These are phyloP conservation scores for Aphis gossypii DNA, from an alignment of 1,140 invertebrate genomes.

Conservation along the genomic window DNA sequence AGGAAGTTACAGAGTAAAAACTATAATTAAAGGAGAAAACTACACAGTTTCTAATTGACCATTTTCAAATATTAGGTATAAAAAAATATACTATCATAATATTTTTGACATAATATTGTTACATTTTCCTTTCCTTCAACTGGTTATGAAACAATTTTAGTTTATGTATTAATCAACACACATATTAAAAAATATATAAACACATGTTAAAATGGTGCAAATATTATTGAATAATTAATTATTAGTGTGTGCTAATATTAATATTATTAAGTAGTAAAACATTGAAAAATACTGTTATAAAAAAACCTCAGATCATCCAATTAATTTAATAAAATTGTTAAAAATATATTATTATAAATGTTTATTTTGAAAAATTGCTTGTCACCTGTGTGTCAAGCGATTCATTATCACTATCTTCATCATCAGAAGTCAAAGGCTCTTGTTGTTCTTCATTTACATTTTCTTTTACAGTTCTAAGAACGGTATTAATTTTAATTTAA, in stretches of 20 bases:
- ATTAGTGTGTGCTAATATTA: not conserved
- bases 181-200: not conserved
- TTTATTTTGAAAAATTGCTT: conserved; percentile 38
- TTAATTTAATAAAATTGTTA: not conserved
- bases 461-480: conserved; percentile 38
- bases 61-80: no score
- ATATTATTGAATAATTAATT: not conserved
- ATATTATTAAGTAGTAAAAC: not conserved
- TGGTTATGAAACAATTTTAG: not conserved
- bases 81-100: no score
- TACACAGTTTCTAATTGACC: no score
- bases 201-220: conserved; percentile 12
- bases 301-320: not conserved
- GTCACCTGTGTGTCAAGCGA: conserved; percentile 57
- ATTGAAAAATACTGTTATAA: not conserved
- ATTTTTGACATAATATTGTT: not conserved
- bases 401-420: conserved; percentile 49
- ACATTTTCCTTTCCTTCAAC: not conserved
- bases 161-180: not conserved
- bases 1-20: not conserved
- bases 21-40: not conserved
- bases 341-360: not conserved
- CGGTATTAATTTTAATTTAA: not conserved
- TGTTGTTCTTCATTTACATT: conserved; percentile 30
- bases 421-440: conserved; percentile 44